Base-by-base conservation (phyloP, 2,888 invertebrate species). In the Phoenoteleia sp. region DNA sequence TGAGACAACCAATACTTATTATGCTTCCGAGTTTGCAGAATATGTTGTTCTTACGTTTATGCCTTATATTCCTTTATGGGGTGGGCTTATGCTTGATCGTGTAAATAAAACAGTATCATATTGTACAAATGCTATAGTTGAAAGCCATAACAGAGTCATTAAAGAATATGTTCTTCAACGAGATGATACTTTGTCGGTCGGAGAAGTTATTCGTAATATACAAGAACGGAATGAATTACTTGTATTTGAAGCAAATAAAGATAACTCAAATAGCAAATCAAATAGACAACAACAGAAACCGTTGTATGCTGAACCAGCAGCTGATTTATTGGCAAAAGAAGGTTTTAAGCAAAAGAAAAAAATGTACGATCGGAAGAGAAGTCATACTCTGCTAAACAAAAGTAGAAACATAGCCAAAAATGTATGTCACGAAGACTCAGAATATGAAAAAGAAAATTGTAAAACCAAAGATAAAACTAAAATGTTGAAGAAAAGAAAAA, bases 91-190 rank as follows among this genome's bases (percentile, higher is more conserved):
- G 36, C 15, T 87, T 9, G 49, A 86, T 29, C 29, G 83, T 0
- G 33, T 87, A 0, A 77, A 83, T 27, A 4, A n/a, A 11, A 21
- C 79, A 2, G 75, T 87, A 33, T 84, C 84, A 11, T 71, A 85
- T 33, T 33, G 87, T 5, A 87, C 79, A 11, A 87, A 88, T 52
- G 87, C 86, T 9, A 84, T 77, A 3, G 45, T 82, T 4, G 86
- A 87, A 74, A 77, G 66, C 7, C 67, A 69, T n/a, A 60, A 75
- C 9, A 29, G 29, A 23, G 45, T 49, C 0, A 17, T 81, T 1
- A 81, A 74, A 27, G 29, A 62, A 27, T 7, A 11, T 25, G 29
- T 64, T 21, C n/a, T 74, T 0, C 7, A 75, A 0, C 6, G 11
- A 15, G 60, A 72, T 39, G 3, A 42, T 36, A 60, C 60, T 11